A percentile compares a stretch with the other conserved stretches of the same genome.
Conservation (phyloP, 1,140 invertebrate species). For the Drosophila kepulauana region DNA sequence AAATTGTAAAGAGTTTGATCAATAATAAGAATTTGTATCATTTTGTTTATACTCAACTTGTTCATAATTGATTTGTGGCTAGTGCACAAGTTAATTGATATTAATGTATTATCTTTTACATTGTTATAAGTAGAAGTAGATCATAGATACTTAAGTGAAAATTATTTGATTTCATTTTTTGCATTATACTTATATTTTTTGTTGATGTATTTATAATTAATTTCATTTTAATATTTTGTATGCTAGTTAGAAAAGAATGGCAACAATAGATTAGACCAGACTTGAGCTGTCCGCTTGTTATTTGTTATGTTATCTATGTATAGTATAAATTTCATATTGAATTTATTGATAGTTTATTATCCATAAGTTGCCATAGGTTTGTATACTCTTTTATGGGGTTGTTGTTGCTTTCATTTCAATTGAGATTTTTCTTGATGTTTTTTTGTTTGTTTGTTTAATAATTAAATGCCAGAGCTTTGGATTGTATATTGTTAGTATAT, state of each 20-base stretch:
- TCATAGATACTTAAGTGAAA: constrained; percentile 40
- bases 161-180: constrained; percentile 42
- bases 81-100: constrained; percentile 42
- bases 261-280: constrained; percentile 46
- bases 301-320: constrained; percentile 25
- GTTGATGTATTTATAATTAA: constrained; percentile 18
- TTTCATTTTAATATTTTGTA: constrained; percentile 43
- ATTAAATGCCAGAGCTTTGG: constrained; percentile 80
- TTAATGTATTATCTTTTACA: constrained; percentile 31
- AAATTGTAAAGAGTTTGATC: constrained; percentile 73
- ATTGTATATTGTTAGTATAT: constrained; percentile 50
- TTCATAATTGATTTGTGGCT: constrained; percentile 73
- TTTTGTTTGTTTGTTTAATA: constrained; percentile 55
- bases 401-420: constrained; percentile 65
- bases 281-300: constrained; percentile 30
- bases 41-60: constrained; percentile 78
- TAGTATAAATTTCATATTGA: constrained; percentile 47
- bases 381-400: constrained; percentile 51
- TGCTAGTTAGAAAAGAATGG: constrained; percentile 56
- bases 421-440: constrained; percentile 42
- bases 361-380: constrained; percentile 62
- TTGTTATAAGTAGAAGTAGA: constrained; percentile 36
- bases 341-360: constrained; percentile 70
- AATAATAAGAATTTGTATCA: constrained; percentile 73
- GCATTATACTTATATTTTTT: constrained; percentile 31